These are phyloP conservation scores for Aeoliscus strigatus DNA, from an alignment of 2,797 vertebrate species.

Conservation along the genomic window DNA sequence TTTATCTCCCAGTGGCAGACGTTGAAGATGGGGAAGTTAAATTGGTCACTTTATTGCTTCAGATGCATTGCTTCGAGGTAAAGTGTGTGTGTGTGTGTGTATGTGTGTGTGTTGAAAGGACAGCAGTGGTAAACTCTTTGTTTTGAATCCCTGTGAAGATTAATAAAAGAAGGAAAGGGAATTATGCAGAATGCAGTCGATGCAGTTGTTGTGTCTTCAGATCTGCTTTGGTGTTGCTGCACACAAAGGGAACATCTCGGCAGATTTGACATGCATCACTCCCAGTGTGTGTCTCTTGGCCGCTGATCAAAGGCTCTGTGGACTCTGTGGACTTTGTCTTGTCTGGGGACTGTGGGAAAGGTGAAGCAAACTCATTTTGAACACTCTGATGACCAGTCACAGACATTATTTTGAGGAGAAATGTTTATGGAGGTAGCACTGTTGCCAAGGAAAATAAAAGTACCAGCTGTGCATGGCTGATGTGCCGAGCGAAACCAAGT, in stretches of 20 bases:
- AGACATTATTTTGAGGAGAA: too few species aligned
- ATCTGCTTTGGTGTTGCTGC: slow-evolving; percentile 16
- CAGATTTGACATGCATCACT: neutral
- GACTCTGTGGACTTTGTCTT: too few species aligned
- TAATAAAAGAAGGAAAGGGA: slow-evolving; percentile 19
- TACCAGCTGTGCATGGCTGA: too few species aligned
- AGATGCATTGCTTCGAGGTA: slow-evolving; percentile 34
- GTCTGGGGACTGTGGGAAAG: too few species aligned
- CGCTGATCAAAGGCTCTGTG: too few species aligned
- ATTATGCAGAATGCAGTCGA: neutral
- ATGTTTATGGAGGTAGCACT: too few species aligned
- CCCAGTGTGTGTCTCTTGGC: too few species aligned
- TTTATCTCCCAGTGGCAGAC: slow-evolving; percentile 36
- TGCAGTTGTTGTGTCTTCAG: slow-evolving; percentile 6
- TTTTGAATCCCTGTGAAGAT: slow-evolving; percentile 22
- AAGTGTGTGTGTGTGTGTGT: slow-evolving; percentile 2
- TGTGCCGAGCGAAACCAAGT: too few species aligned
- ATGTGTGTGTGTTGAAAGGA: slow-evolving; percentile 15
- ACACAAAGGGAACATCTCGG: slow-evolving; percentile 15
- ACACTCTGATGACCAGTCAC: too few species aligned
- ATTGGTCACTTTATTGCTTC: slow-evolving; percentile 35
- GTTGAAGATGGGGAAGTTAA: slow-evolving; percentile 35
- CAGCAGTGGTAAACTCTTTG: slow-evolving; percentile 13
- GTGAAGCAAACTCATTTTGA: too few species aligned
- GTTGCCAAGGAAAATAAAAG: too few species aligned